phyloP scores from a whole-genome alignment of 2,888 invertebrate species.

The Micropterix aruncella region DNA sequence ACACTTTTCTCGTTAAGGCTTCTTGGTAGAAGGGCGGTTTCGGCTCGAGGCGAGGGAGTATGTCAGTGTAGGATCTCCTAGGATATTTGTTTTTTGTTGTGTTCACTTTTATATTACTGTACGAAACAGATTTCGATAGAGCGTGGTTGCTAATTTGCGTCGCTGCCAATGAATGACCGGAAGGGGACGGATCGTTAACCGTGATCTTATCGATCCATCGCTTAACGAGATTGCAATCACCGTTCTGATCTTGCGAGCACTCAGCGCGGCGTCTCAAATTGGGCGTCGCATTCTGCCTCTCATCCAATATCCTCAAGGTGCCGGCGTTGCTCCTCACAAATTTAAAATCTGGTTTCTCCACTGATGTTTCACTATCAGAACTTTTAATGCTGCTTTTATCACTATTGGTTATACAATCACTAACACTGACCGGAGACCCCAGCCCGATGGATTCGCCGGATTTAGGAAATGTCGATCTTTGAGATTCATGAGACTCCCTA shows the following conservation, averaged over 20 bases:
- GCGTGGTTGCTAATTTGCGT: not conserved
- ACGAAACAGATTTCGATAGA: not conserved
- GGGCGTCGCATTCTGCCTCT: slow-evolving; percentile 16
- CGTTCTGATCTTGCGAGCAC: not conserved
- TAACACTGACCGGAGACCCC: not conserved
- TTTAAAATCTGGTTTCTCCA: slow-evolving; percentile 19
- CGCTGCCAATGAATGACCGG: not conserved
- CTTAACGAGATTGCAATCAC: not conserved
- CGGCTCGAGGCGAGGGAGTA: slow-evolving; percentile 19
- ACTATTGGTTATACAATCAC: not conserved
- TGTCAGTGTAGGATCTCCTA: slow-evolving; percentile 18
- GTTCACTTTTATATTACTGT: not conserved
- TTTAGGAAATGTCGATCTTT: not conserved
- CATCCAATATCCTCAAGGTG: slow-evolving; percentile 23
- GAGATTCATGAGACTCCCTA: not conserved
- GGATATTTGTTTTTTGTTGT: slow-evolving; percentile 12
- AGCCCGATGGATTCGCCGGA: not conserved
- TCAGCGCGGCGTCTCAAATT: slow-evolving; percentile 14
- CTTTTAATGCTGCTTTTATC: slow-evolving; percentile 38
- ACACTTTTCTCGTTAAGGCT: slow-evolving; percentile 19
- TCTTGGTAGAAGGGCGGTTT: slow-evolving; percentile 23
- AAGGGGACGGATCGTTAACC: not conserved
- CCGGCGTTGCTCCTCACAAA: slow-evolving; percentile 26
- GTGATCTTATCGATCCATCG: not conserved
- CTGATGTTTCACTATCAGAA: slow-evolving; percentile 33